Evolutionary conservation across 2,888 invertebrate genomes (phyloP).

Genomic region (Callyntrura sp.): DNA sequence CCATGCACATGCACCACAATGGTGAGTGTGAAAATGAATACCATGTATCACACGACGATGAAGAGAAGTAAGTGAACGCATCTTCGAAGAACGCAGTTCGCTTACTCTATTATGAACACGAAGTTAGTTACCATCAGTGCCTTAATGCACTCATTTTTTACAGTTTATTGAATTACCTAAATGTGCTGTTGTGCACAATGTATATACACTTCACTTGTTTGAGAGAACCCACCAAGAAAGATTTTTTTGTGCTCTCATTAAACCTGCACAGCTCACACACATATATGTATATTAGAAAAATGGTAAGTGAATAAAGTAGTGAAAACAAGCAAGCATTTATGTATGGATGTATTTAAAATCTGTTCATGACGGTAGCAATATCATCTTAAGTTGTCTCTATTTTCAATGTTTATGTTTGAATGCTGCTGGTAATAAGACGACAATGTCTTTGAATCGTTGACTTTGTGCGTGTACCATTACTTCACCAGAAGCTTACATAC

Average conservation of each 20-base stretch:
- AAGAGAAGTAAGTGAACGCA: background rate
- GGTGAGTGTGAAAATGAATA: background rate
- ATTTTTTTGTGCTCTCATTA: conserved; percentile 32
- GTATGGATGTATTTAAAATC: conserved; percentile 2
- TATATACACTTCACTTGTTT: conserved; percentile 65
- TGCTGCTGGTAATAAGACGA: conserved; percentile 34
- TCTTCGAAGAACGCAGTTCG: conserved; percentile 50
- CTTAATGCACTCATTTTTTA: conserved; percentile 58
- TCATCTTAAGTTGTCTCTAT: conserved; percentile 41
- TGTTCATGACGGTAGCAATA: conserved; percentile 33
- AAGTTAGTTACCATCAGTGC: conserved; percentile 32
- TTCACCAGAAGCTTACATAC: conserved; percentile 7
- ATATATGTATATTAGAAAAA: conserved; percentile 21
- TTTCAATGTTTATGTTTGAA: conserved; percentile 62
- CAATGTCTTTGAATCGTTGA: conserved; percentile 57
- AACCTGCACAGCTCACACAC: background rate
- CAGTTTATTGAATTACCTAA: conserved; percentile 76
- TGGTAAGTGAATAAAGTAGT: conserved; percentile 14
- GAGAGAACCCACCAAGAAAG: conserved; percentile 60
- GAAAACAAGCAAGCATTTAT: conserved; percentile 12
- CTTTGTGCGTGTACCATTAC: conserved; percentile 33
- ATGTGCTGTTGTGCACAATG: conserved; percentile 66
- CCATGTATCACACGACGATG: background rate
- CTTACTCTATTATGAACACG: conserved; percentile 20
- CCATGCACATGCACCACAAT: too few species aligned